phyloP scores from a whole-genome alignment of 2,888 invertebrate genomes.

The Julus scandinavius region DNA sequence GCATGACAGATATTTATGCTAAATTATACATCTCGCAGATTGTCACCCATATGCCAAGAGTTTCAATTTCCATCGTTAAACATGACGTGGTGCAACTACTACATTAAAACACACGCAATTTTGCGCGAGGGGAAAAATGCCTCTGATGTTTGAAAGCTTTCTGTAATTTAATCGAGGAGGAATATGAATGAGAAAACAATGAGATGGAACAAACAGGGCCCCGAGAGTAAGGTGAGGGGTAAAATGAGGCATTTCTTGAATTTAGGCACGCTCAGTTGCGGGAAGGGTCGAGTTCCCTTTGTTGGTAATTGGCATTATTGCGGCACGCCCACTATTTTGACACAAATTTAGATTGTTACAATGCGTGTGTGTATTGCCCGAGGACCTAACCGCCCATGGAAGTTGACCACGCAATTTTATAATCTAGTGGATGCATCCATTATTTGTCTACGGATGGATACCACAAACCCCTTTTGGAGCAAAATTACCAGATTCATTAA shows the following conservation, averaged over 20 bases:
- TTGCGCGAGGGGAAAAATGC: background rate
- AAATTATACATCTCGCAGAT: constrained; percentile 10
- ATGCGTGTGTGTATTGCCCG: background rate
- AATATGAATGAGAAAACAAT: background rate
- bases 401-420: background rate
- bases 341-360: background rate
- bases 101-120: background rate
- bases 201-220: background rate
- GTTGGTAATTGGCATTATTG: background rate
- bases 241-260: background rate
- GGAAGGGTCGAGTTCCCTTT: background rate
- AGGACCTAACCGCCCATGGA: background rate
- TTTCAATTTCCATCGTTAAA: constrained; percentile 9
- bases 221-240: background rate
- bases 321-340: background rate
- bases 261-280: background rate
- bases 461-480: background rate
- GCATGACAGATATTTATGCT: constrained; percentile 11
- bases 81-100: background rate
- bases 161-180: background rate
- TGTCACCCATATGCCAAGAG: background rate
- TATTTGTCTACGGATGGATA: background rate
- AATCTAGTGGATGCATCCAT: background rate
- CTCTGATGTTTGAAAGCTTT: background rate
- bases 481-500: too few relatives aligned